Evolutionary conservation across 2,888 invertebrate genomes (phyloP).

Genomic region (Lithophane leautieri): DNA sequence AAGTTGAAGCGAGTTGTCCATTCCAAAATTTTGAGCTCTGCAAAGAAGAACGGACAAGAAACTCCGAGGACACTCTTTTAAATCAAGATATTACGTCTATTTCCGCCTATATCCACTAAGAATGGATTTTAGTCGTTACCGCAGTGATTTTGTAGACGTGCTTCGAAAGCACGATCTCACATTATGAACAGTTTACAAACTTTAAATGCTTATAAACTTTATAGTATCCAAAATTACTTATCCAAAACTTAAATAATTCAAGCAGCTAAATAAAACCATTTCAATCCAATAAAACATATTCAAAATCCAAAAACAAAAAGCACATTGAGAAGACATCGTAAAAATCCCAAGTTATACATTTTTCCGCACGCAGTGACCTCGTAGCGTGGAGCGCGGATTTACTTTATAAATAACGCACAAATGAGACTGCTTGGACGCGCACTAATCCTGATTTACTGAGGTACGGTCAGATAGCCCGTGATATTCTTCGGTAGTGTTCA

Average conservation of each 20-base stretch:
- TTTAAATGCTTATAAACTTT: background rate
- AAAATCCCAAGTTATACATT: conserved; percentile 68
- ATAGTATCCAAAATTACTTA: background rate
- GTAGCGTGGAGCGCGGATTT: conserved; percentile 74
- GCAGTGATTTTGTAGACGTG: background rate
- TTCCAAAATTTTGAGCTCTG: no score
- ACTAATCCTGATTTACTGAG: conserved; percentile 88
- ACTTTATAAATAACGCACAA: conserved; percentile 87
- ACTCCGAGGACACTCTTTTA: no score
- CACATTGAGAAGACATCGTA: conserved; percentile 57
- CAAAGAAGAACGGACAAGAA: no score
- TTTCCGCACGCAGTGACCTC: conserved; percentile 74
- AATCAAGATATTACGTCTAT: no score
- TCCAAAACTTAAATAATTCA: background rate
- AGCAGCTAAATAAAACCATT: conserved; percentile 43
- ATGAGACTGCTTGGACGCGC: conserved; percentile 82
- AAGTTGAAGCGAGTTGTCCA: no score
- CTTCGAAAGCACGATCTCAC: background rate
- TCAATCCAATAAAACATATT: conserved; percentile 41
- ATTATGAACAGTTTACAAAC: no score
- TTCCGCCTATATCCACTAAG: no score
- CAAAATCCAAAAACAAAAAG: conserved; percentile 64
- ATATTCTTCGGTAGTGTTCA: conserved; percentile 70
- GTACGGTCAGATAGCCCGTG: conserved; percentile 72
- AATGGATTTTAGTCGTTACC: no score